Evolutionary conservation across 2,113 vertebrate species (phyloP).

Genomic region (Acrocephalus arundinaceus): DNA sequence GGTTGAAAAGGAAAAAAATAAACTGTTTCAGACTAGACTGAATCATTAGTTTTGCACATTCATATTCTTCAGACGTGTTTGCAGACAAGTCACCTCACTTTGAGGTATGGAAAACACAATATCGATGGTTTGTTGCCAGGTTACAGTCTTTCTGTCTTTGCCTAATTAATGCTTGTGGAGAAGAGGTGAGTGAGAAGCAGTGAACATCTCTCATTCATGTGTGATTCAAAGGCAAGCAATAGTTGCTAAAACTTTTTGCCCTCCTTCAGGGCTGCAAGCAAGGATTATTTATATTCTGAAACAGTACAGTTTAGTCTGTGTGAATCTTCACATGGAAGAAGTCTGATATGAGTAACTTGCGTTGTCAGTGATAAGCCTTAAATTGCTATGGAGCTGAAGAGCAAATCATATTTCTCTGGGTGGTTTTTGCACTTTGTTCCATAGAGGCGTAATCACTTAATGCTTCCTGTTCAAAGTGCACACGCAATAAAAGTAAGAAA

Average conservation of each 20-base stretch:
- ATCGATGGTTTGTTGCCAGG: background rate
- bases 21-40: background rate
- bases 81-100: background rate
- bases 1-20: background rate
- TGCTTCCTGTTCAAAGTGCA: background rate
- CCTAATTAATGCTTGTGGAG: background rate
- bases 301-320: background rate
- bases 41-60: background rate
- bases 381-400: background rate
- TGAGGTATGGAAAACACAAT: background rate
- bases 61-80: background rate
- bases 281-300: constrained; percentile 28
- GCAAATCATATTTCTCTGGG: background rate
- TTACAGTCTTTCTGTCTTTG: background rate
- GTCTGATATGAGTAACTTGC: background rate
- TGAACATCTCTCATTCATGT: background rate
- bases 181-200: background rate
- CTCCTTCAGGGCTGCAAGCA: background rate
- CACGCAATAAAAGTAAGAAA: background rate
- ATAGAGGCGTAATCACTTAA: rapidly evolving
- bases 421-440: background rate
- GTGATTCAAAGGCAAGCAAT: background rate
- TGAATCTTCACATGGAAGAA: background rate
- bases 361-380: background rate
- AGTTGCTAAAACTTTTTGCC: background rate